Conservation (phyloP, 2,113 vertebrate genomes). For the Egretta garzetta region DNA sequence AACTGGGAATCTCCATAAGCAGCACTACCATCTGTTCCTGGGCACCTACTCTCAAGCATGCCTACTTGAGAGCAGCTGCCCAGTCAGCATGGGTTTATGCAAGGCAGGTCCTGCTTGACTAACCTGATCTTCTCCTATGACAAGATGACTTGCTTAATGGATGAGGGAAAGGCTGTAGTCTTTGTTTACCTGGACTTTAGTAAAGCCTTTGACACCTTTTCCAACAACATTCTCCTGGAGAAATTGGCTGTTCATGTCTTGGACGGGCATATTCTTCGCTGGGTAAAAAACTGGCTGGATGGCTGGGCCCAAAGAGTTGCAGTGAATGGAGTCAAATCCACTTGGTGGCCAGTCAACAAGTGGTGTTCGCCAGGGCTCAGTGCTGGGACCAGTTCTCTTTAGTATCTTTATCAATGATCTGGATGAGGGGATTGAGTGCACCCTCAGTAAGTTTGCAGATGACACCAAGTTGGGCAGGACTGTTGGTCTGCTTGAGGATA, state of each 20-base stretch:
- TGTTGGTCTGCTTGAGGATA: neutral
- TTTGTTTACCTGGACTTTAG: neutral
- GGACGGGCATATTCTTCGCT: fast-evolving
- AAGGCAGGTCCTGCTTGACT: neutral
- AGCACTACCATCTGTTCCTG: neutral
- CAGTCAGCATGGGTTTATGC: neutral
- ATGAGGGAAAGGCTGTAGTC: neutral
- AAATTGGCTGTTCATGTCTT: neutral
- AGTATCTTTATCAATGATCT: neutral
- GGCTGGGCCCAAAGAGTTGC: too few species aligned
- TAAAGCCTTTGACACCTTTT: neutral
- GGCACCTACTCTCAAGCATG: neutral
- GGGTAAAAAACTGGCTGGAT: neutral
- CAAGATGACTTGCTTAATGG: neutral
- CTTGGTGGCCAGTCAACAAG: fast-evolving
- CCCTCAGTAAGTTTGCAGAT: neutral
- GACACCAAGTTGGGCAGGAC: fast-evolving
- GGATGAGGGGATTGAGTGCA: neutral
- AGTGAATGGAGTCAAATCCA: neutral
- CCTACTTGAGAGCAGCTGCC: neutral
- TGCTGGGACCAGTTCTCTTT: fast-evolving
- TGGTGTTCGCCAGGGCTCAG: neutral
- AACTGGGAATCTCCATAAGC: neutral
- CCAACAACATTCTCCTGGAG: neutral
- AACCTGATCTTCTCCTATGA: neutral